These are phyloP conservation scores for Oreonectes daqikongensis DNA, from an alignment of 2,797 vertebrate species.

Conservation along the genomic window DNA sequence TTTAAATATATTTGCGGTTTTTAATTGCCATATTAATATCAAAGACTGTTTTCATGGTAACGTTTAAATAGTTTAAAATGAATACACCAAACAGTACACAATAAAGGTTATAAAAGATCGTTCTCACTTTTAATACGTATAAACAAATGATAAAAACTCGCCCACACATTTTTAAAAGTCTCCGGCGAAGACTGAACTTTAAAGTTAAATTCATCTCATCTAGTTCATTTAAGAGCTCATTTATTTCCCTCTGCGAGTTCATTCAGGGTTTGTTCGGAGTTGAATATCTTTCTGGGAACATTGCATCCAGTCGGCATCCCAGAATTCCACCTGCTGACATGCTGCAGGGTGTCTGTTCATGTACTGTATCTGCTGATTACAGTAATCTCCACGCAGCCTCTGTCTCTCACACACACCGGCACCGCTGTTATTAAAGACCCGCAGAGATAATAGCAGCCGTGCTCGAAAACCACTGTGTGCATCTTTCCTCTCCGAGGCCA, in stretches of 20 bases:
- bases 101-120: neutral
- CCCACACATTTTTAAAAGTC: neutral
- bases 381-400: slow-evolving; percentile 51
- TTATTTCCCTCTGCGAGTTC: slow-evolving; percentile 17
- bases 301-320: slow-evolving; percentile 42
- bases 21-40: neutral
- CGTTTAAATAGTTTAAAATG: neutral
- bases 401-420: slow-evolving; percentile 47
- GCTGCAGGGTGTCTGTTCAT: slow-evolving; percentile 47
- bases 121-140: neutral
- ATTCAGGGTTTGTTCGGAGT: slow-evolving; percentile 32
- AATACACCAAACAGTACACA: neutral
- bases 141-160: neutral
- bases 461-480: slow-evolving; percentile 48
- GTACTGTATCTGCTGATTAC: slow-evolving; percentile 59
- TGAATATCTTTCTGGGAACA: slow-evolving; percentile 44
- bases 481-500: slow-evolving; percentile 46
- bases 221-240: slow-evolving; percentile 2
- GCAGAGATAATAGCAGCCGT: slow-evolving; percentile 52
- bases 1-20: neutral
- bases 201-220: neutral
- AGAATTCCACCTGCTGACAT: slow-evolving; percentile 32
- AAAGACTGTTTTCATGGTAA: slow-evolving; percentile 1
- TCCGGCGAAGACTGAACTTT: neutral
- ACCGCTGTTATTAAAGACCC: slow-evolving; percentile 57